phyloP scores from a whole-genome alignment of 2,113 vertebrate species.

The Lethenteron camtschaticum region DNA sequence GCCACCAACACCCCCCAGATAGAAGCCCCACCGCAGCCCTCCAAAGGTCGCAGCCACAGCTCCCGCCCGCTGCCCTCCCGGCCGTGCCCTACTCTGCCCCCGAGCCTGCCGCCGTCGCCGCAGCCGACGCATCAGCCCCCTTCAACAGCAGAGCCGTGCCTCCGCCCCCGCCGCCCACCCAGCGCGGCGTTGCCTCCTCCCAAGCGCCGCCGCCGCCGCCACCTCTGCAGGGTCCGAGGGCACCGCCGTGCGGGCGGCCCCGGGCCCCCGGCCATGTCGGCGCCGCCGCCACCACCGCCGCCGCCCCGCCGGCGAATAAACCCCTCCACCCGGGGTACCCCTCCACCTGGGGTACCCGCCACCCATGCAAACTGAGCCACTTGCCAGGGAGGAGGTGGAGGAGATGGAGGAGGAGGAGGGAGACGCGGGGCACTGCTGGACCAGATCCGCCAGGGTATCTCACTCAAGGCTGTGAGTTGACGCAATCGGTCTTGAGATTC shows the following conservation, averaged over 20 bases:
- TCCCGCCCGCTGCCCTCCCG: no score
- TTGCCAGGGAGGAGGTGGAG: conserved; percentile 12
- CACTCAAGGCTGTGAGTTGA: conserved; percentile 41
- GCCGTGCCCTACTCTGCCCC: no score
- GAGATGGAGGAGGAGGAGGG: no score
- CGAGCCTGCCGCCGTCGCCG: no score
- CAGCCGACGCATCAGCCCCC: neutral
- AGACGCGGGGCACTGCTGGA: conserved; percentile 40
- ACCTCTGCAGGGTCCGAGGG: conserved; percentile 8
- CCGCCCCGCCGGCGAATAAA: conserved; percentile 13
- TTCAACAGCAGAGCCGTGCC: no score
- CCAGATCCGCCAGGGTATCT: conserved; percentile 48
- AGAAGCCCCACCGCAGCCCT: no score
- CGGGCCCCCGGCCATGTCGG: conserved; percentile 21
- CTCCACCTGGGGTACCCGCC: conserved; percentile 12
- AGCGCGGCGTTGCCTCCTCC: neutral
- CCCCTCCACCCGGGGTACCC: conserved; percentile 1
- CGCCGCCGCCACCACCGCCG: conserved; percentile 13
- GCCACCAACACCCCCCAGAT: no score
- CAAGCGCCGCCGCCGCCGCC: conserved; percentile 14
- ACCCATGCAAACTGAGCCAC: conserved; percentile 7
- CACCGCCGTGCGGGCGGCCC: conserved; percentile 15
- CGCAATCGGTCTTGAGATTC: neutral
- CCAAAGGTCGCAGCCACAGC: no score
- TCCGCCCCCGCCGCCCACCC: conserved; percentile 10